phyloP scores from a whole-genome alignment of 2,797 vertebrate genomes.

The Falco concolor region DNA sequence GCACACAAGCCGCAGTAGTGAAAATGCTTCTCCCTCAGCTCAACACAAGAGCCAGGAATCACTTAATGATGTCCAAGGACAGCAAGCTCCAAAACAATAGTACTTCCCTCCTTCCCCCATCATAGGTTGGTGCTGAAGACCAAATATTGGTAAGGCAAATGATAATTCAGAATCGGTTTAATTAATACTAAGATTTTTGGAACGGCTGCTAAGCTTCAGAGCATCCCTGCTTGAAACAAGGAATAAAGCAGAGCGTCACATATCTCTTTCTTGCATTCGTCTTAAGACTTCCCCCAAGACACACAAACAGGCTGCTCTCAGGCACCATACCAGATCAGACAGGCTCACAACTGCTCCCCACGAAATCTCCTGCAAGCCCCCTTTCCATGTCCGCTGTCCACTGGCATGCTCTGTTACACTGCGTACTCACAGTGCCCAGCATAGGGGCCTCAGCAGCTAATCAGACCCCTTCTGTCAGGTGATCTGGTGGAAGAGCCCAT shows the following conservation, averaged over 20 bases:
- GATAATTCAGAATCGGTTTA: not conserved
- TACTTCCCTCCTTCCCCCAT: not conserved
- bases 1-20: fast-evolving
- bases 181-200: not conserved
- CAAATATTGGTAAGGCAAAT: not conserved
- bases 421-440: fast-evolving
- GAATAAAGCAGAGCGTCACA: not conserved
- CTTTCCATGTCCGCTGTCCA: fast-evolving
- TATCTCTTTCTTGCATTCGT: not conserved
- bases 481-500: not conserved
- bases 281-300: not conserved
- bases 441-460: not conserved
- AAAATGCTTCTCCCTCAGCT: not conserved
- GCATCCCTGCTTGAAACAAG: not conserved
- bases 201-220: not conserved
- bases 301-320: not conserved
- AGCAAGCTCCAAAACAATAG: not conserved
- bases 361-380: not conserved
- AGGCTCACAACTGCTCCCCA: not conserved
- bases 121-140: not conserved
- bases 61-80: not conserved
- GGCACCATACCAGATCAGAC: not conserved
- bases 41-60: not conserved
- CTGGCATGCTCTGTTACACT: not conserved
- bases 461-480: not conserved